Conservation (phyloP, 2,797 vertebrate genomes). For the Psittacula derbiana region DNA sequence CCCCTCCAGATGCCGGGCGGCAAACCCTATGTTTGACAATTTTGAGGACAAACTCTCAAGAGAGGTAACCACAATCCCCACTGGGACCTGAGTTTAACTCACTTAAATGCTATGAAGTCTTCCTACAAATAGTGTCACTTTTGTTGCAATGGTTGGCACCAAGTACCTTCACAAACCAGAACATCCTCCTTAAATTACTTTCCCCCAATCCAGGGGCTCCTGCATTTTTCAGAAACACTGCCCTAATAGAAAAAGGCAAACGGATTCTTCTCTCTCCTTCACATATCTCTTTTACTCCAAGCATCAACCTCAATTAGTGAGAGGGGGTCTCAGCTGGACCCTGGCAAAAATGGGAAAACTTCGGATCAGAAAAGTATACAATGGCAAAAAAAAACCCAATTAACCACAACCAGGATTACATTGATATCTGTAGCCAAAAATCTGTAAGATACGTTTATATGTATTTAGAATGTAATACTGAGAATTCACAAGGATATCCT, state of each 20-base stretch:
- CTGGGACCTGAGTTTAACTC: background rate
- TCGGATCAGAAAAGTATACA: background rate
- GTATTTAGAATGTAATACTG: background rate
- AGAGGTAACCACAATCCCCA: background rate
- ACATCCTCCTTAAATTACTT: background rate
- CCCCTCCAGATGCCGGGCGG: background rate
- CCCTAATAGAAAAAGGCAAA: background rate
- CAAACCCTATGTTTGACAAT: background rate
- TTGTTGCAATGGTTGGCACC: background rate
- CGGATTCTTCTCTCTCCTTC: background rate
- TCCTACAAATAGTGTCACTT: background rate
- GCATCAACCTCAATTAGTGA: background rate
- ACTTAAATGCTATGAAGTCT: background rate
- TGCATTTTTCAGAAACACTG: background rate
- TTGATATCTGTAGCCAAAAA: background rate
- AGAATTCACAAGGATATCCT: background rate
- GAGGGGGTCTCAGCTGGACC: background rate
- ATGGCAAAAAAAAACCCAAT: accelerated
- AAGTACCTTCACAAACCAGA: background rate
- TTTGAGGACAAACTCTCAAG: background rate
- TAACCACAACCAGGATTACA: background rate
- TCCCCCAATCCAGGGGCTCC: background rate
- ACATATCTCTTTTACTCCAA: background rate
- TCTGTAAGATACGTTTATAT: background rate
- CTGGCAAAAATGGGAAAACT: background rate